Percentiles rank a stretch among this genome's conserved stretches.
phyloP scores from a whole-genome alignment of 2,888 invertebrate genomes.

The Cyclophora albipunctata region DNA sequence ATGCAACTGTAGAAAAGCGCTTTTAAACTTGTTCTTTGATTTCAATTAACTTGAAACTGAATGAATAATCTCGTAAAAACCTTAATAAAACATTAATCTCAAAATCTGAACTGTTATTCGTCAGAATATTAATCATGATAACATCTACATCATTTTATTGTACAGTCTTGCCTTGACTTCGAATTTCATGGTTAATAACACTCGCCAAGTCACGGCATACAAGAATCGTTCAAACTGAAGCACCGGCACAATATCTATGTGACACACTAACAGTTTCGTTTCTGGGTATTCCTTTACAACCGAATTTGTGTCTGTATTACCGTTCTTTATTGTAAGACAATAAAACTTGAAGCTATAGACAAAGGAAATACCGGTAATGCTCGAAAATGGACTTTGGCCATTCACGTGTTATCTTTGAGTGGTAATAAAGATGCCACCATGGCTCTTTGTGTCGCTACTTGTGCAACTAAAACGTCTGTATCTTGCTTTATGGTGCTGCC shows the following conservation, averaged over 20 bases:
- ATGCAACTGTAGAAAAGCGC: not conserved
- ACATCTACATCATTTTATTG: constrained; percentile 19
- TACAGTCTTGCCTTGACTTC: constrained; percentile 12
- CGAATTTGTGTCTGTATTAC: not conserved
- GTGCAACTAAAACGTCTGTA: constrained; percentile 32
- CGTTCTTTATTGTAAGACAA: constrained; percentile 1
- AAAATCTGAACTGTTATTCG: not conserved
- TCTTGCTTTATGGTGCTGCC: constrained; percentile 17
- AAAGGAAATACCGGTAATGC: constrained; percentile 64
- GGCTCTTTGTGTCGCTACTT: constrained; percentile 48
- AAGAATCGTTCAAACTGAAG: not conserved
- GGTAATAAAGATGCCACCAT: constrained; percentile 60
- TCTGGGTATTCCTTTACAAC: not conserved
- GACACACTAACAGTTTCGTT: not conserved
- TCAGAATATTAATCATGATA: constrained; percentile 20
- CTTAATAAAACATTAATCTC: not conserved
- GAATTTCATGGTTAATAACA: constrained; percentile 13
- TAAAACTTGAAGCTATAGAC: constrained; percentile 28
- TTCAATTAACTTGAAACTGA: no score
- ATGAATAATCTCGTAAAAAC: not conserved
- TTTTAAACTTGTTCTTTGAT: no score
- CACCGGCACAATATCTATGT: no score
- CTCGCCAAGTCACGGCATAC: constrained; percentile 10
- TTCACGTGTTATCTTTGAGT: constrained; percentile 47
- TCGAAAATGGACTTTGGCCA: constrained; percentile 47